Conservation (phyloP, 2,797 vertebrate genomes). For the Sparidentex hasta region DNA sequence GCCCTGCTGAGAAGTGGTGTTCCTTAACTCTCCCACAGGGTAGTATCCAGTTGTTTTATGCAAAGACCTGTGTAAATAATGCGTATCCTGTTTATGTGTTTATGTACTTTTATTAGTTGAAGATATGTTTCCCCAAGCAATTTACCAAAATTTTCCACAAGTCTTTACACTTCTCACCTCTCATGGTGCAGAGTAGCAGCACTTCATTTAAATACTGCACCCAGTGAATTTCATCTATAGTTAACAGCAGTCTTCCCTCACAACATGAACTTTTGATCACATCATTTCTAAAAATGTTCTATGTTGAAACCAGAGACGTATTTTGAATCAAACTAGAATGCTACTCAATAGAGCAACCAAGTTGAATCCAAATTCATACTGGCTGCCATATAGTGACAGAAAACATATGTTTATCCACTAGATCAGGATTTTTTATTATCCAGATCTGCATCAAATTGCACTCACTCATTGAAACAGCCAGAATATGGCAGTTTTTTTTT, state of each 20-base stretch:
- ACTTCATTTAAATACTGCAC: not conserved
- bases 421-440: too few relatives aligned
- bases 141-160: not conserved
- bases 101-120: not conserved
- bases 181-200: not conserved
- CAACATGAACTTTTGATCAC: not conserved
- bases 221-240: not conserved
- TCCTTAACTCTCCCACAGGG: not conserved
- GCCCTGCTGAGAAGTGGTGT: not conserved
- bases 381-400: too few relatives aligned
- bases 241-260: not conserved
- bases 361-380: too few relatives aligned
- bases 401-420: too few relatives aligned
- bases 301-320: not conserved
- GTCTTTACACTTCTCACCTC: not conserved
- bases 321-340: not conserved
- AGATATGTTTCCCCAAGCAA: not conserved
- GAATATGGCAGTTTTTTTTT: too few relatives aligned
- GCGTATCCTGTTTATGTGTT: not conserved
- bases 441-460: too few relatives aligned
- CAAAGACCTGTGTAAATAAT: not conserved
- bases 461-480: too few relatives aligned
- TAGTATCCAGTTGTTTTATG: not conserved
- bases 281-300: not conserved
- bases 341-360: too few relatives aligned